These are phyloP conservation scores for Strix uralensis DNA, from an alignment of 2,113 vertebrate genomes.

Conservation along the genomic window DNA sequence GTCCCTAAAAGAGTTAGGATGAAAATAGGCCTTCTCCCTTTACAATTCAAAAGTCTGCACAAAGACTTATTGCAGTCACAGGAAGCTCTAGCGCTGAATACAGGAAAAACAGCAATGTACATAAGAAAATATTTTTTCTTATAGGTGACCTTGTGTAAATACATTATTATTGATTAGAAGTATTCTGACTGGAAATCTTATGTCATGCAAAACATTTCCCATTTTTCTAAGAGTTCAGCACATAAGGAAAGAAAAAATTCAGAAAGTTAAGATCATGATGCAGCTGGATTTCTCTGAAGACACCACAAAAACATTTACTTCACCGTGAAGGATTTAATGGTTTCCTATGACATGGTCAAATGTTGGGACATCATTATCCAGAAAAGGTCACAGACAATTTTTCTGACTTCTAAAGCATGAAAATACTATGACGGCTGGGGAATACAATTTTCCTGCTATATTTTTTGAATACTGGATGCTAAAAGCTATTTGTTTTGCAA, in stretches of 20 bases:
- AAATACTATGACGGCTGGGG: not conserved
- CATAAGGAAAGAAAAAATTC: conserved; percentile 15
- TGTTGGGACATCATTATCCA: not conserved
- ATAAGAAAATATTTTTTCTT: not conserved
- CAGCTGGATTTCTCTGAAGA: conserved; percentile 1
- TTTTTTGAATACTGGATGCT: not conserved
- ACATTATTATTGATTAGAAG: not conserved
- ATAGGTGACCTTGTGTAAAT: not conserved
- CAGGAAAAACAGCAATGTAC: not conserved
- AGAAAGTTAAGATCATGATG: conserved; percentile 2
- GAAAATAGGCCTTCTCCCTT: not conserved
- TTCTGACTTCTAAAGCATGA: conserved; percentile 31
- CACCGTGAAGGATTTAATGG: conserved; percentile 34
- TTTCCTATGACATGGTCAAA: conserved; percentile 23
- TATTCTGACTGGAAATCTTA: conserved; percentile 25
- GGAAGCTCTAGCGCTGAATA: not conserved
- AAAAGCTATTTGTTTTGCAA: not conserved
- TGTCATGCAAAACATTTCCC: not conserved
- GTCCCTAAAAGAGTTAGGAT: not conserved
- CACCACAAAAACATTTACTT: conserved; percentile 31
- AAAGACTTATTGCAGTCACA: not conserved
- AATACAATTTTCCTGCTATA: not conserved
- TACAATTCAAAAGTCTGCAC: not conserved
- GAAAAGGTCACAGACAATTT: not conserved
- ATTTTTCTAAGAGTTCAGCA: not conserved